Conservation (phyloP, 2,797 vertebrate genomes). For the Muscicapa striata region DNA sequence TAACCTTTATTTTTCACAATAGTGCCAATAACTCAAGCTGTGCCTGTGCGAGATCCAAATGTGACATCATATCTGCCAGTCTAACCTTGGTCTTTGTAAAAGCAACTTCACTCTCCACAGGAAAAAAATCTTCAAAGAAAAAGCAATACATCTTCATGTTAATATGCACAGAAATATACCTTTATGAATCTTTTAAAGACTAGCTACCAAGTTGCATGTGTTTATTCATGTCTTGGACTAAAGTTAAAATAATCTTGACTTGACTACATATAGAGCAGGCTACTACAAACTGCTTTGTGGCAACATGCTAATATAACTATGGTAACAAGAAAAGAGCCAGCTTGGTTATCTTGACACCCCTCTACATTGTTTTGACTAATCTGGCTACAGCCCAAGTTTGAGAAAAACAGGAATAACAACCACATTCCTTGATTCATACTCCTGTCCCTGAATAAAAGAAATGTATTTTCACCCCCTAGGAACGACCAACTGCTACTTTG, state of each 20-base stretch:
- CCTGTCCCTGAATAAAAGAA: slow-evolving; percentile 11
- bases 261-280: background rate
- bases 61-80: slow-evolving; percentile 11
- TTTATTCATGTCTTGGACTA: background rate
- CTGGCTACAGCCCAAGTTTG: slow-evolving; percentile 52
- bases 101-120: background rate
- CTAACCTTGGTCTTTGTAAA: slow-evolving; percentile 4
- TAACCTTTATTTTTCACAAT: slow-evolving; percentile 45
- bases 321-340: slow-evolving; percentile 63
- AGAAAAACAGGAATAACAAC: slow-evolving; percentile 48
- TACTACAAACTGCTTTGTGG: slow-evolving; percentile 25
- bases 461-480: slow-evolving; percentile 1
- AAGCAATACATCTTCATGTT: background rate
- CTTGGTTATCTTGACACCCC: slow-evolving; percentile 57
- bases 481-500: slow-evolving; percentile 16
- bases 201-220: background rate
- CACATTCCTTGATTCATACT: slow-evolving; percentile 3
- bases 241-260: slow-evolving; percentile 29
- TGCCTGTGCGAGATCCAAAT: slow-evolving; percentile 36
- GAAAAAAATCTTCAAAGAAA: background rate
- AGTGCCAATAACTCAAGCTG: slow-evolving; percentile 51
- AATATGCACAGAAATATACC: background rate
- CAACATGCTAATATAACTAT: slow-evolving; percentile 62
- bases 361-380: slow-evolving; percentile 57
- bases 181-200: background rate